phyloP scores from a whole-genome alignment of 1,140 invertebrate species.

The Saccostrea cuccullata region DNA sequence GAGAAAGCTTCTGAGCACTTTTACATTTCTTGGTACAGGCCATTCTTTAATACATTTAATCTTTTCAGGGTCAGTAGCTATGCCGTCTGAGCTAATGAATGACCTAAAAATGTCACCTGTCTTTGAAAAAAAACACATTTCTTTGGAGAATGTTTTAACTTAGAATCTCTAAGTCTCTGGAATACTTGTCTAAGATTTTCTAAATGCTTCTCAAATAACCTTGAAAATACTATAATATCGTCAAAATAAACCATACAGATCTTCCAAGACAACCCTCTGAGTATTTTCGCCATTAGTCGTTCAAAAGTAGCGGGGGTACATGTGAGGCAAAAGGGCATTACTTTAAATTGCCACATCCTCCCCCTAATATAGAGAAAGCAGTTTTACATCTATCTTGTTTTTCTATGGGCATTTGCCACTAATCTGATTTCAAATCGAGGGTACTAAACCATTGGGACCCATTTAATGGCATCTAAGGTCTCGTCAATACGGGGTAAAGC shows the following conservation, averaged over 20 bases:
- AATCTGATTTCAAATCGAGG: conserved; percentile 44
- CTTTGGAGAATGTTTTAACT: conserved; percentile 35
- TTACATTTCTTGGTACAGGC: conserved; percentile 47
- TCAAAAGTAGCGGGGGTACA: conserved; percentile 63
- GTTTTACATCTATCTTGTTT: conserved; percentile 44
- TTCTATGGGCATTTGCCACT: conserved; percentile 39
- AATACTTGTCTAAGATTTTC: conserved; percentile 42
- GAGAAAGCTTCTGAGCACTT: conserved; percentile 41
- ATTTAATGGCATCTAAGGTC: conserved; percentile 50
- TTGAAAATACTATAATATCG: conserved; percentile 51
- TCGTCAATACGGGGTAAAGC: conserved; percentile 80
- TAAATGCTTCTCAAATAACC: conserved; percentile 42
- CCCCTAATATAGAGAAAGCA: conserved; percentile 36
- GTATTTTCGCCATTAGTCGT: conserved; percentile 59
- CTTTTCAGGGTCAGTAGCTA: conserved; percentile 50
- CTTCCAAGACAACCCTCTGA: conserved; percentile 43
- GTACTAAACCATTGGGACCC: conserved; percentile 39
- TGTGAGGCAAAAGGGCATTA: conserved; percentile 59
- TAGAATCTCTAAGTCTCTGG: conserved; percentile 2
- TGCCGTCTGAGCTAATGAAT: conserved; percentile 45
- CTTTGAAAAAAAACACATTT: conserved; percentile 49
- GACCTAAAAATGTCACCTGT: conserved; percentile 46
- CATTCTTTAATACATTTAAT: conserved; percentile 45
- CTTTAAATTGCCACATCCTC: conserved; percentile 49
- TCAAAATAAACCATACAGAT: conserved; percentile 46